Evolutionary conservation across 2,797 vertebrate genomes (phyloP).

Genomic region (Pangasius sanitwongsei): DNA sequence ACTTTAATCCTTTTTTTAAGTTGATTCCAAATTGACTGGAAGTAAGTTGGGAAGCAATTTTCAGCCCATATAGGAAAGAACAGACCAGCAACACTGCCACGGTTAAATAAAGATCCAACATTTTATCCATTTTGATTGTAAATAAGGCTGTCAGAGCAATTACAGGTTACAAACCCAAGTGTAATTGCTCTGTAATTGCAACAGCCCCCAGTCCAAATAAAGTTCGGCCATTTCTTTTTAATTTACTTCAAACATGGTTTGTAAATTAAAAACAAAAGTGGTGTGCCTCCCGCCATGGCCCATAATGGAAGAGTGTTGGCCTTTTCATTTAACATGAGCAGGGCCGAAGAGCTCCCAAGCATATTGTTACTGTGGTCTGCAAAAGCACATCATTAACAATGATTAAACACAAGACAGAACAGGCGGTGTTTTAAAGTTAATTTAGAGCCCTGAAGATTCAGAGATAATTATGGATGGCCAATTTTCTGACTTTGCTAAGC

Average conservation of each 20-base stretch:
- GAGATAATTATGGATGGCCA: neutral
- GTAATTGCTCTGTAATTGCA: slow-evolving; percentile 21
- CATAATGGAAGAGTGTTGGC: neutral
- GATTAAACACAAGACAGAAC: neutral
- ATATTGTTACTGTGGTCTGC: neutral
- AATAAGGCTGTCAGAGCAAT: slow-evolving; percentile 4
- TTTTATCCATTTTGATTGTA: neutral
- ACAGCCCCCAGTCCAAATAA: slow-evolving; percentile 7
- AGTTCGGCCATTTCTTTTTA: neutral
- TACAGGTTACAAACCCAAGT: slow-evolving; percentile 6
- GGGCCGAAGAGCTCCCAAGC: neutral
- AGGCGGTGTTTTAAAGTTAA: slow-evolving; percentile 3
- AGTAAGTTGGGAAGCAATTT: neutral
- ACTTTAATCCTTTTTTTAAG: neutral
- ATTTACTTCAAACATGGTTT: slow-evolving; percentile 18
- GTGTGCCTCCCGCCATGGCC: neutral
- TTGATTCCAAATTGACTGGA: neutral
- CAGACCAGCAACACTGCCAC: neutral
- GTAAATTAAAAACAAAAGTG: slow-evolving; percentile 27
- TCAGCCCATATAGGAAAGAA: neutral
- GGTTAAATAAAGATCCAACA: neutral
- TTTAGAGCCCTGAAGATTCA: neutral
- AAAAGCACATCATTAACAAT: neutral
- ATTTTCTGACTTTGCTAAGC: neutral
- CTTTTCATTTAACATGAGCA: slow-evolving; percentile 15